phyloP scores from a whole-genome alignment of 2,888 invertebrate species.

The Antheraea assamensis region DNA sequence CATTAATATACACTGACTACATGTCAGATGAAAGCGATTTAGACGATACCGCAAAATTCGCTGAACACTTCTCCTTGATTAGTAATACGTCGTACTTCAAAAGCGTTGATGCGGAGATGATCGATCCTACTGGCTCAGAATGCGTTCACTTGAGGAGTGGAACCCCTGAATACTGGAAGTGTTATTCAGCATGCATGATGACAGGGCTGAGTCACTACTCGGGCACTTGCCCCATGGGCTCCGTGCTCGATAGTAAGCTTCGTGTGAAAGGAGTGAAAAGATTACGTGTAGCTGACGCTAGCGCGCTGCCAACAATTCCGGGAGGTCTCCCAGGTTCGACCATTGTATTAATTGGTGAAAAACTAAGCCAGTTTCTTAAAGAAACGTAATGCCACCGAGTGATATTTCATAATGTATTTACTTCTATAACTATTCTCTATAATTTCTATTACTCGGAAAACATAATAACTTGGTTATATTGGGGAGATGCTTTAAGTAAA shows the following conservation, averaged over 20 bases:
- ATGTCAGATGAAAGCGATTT: constrained; percentile 27
- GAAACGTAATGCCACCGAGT: not conserved
- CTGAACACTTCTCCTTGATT: constrained; percentile 24
- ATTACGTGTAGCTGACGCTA: constrained; percentile 86
- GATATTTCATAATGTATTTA: not conserved
- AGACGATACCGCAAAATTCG: constrained; percentile 26
- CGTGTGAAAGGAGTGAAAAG: constrained; percentile 40
- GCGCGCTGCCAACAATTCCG: constrained; percentile 87
- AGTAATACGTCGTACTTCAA: constrained; percentile 30
- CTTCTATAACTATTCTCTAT: no score
- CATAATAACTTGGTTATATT: not conserved
- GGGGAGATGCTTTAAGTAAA: not conserved
- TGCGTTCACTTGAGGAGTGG: constrained; percentile 25
- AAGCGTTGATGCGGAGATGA: constrained; percentile 25
- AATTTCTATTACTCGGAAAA: not conserved
- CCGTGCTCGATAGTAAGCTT: constrained; percentile 35
- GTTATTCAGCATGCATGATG: constrained; percentile 30
- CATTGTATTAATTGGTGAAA: constrained; percentile 88
- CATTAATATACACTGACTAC: constrained; percentile 29
- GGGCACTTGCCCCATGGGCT: constrained; percentile 41
- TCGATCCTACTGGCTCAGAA: constrained; percentile 20
- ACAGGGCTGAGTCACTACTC: constrained; percentile 29
- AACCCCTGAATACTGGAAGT: constrained; percentile 35
- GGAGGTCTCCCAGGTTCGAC: constrained; percentile 89
- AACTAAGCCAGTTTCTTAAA: constrained; percentile 32